Percentiles rank a stretch among this genome's conserved stretches.
phyloP scores from a whole-genome alignment of 2,113 vertebrate genomes.

The Bambusicola thoracicus region DNA sequence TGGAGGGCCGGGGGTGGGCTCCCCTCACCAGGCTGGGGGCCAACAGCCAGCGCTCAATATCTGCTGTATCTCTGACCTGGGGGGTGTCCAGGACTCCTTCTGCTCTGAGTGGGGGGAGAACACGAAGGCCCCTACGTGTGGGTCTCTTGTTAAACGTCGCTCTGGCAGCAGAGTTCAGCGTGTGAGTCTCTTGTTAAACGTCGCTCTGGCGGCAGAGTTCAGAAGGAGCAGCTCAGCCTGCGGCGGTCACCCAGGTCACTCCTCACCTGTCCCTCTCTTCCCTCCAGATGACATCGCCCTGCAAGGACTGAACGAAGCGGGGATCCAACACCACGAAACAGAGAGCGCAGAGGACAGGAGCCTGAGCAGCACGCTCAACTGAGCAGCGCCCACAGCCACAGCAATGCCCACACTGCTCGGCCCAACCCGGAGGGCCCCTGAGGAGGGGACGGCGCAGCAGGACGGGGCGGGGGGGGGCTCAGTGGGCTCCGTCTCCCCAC shows the following conservation, averaged over 20 bases:
- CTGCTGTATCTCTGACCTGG: not conserved
- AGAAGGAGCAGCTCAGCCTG: rapidly evolving
- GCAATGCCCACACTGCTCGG: rapidly evolving
- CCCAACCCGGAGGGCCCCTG: rapidly evolving
- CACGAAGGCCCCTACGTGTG: rapidly evolving
- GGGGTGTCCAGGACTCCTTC: not conserved
- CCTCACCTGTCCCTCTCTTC: not conserved
- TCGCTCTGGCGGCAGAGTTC: not conserved
- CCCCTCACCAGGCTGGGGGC: not conserved
- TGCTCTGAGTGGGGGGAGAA: not conserved
- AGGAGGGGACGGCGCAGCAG: rapidly evolving
- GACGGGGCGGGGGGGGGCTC: not conserved
- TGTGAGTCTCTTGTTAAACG: not conserved
- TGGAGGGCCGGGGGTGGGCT: not conserved
- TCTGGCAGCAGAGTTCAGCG: not conserved
- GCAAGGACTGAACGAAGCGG: rapidly evolving
- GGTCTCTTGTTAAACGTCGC: not conserved
- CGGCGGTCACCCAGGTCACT: not conserved
- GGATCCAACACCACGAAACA: rapidly evolving
- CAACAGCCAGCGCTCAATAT: not conserved
- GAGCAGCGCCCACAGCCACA: rapidly evolving
- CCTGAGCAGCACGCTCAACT: not conserved
- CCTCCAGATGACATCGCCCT: not conserved
- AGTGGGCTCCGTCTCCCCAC: not conserved
- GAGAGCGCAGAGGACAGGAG: rapidly evolving